These are phyloP conservation scores for Leptopilina drosophilae DNA, from an alignment of 2,888 invertebrate species.

Conservation along the genomic window DNA sequence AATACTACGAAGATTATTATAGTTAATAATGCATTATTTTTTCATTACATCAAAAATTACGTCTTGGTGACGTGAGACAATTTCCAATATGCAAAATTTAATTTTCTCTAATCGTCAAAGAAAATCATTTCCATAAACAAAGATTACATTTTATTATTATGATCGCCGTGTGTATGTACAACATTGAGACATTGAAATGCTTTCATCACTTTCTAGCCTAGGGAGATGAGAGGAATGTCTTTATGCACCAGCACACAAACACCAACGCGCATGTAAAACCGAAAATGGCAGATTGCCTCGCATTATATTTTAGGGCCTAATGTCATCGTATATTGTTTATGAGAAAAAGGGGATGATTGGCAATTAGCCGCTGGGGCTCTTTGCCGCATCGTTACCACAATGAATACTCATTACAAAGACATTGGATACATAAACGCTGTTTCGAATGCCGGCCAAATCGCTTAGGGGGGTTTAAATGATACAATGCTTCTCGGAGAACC, in stretches of 20 bases:
- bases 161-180: too few relatives aligned
- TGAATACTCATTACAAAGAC: constrained; percentile 61
- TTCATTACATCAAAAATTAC: too few relatives aligned
- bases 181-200: background rate
- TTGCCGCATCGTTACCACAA: constrained; percentile 49
- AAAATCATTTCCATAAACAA: too few relatives aligned
- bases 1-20: too few relatives aligned
- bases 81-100: too few relatives aligned
- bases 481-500: constrained; percentile 67
- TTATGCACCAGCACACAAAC: too few relatives aligned
- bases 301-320: constrained; percentile 29
- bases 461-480: constrained; percentile 63
- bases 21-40: too few relatives aligned
- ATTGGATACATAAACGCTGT: constrained; percentile 49
- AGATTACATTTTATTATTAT: too few relatives aligned
- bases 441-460: constrained; percentile 59
- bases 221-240: background rate
- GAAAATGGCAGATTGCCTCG: background rate
- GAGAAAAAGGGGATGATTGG: constrained; percentile 16
- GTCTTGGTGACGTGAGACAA: too few relatives aligned
- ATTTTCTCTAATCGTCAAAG: too few relatives aligned
- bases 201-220: background rate
- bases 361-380: constrained; percentile 7
- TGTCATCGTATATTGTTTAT: constrained; percentile 1
- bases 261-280: too few relatives aligned